These are phyloP conservation scores for Prinia subflava DNA, from an alignment of 2,113 vertebrate species.

Conservation along the genomic window DNA sequence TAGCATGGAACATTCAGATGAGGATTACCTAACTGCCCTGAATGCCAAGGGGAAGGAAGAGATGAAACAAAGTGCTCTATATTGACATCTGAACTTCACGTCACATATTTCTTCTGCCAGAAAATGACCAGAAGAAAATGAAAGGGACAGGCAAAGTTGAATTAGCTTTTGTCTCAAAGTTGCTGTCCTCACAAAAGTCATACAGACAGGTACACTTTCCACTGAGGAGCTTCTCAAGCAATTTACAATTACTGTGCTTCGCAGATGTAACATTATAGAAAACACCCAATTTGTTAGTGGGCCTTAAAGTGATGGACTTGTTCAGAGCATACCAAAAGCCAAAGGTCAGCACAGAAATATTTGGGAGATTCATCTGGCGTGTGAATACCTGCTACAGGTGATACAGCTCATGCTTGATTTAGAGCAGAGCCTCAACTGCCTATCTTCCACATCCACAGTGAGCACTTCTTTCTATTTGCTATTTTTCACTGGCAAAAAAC, in stretches of 20 bases:
- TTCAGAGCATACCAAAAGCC: background rate
- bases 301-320: background rate
- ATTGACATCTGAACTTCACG: background rate
- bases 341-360: constrained; percentile 24
- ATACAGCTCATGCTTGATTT: constrained; percentile 3
- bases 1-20: background rate
- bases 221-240: background rate
- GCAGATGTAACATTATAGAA: background rate
- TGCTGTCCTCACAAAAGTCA: background rate
- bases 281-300: constrained; percentile 6
- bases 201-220: background rate
- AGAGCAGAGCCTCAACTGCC: background rate
- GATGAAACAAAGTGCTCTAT: background rate
- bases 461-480: background rate
- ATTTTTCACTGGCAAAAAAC: background rate
- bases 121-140: background rate
- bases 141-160: background rate
- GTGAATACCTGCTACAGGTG: constrained; percentile 39
- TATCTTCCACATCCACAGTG: background rate
- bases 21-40: background rate
- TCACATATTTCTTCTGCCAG: background rate
- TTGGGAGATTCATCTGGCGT: background rate
- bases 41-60: background rate
- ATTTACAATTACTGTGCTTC: background rate
- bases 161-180: background rate